A percentile compares a stretch with the other conserved stretches of the same genome.
phyloP scores from a whole-genome alignment of 2,797 vertebrate genomes.

The Epinephelus awoara region DNA sequence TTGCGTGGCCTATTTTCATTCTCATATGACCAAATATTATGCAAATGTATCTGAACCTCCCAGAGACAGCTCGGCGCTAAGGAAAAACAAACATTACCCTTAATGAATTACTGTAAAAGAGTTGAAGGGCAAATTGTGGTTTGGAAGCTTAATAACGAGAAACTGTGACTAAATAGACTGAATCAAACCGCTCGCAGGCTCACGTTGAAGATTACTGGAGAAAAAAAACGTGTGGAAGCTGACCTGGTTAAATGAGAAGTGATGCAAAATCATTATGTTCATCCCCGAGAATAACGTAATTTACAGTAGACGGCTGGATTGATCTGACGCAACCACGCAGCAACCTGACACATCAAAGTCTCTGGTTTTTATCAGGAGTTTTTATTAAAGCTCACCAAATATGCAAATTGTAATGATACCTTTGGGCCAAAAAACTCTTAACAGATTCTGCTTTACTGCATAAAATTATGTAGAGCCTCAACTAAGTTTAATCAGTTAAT shows the following conservation, averaged over 20 bases:
- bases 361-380: conserved; percentile 35
- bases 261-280: conserved; percentile 56
- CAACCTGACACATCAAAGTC: conserved; percentile 77
- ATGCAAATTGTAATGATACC: conserved; percentile 58
- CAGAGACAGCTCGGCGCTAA: conserved; percentile 50
- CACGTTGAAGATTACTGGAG: conserved; percentile 21
- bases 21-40: conserved; percentile 71
- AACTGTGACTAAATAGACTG: conserved; percentile 54
- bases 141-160: conserved; percentile 62
- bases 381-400: conserved; percentile 41
- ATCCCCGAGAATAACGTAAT: conserved; percentile 42
- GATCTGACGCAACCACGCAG: conserved; percentile 76
- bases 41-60: conserved; percentile 49
- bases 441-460: background rate
- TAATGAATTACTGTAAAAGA: conserved; percentile 70
- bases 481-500: background rate
- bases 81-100: conserved; percentile 56
- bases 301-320: conserved; percentile 56
- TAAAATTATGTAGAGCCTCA: background rate
- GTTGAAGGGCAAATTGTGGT: conserved; percentile 56
- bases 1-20: conserved; percentile 44
- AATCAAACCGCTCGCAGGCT: conserved; percentile 41
- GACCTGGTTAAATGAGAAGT: conserved; percentile 60
- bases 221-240: conserved; percentile 43
- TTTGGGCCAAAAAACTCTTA: conserved; percentile 40